Conservation (phyloP, 1,140 invertebrate genomes). For the Caenorhabditis latens region DNA sequence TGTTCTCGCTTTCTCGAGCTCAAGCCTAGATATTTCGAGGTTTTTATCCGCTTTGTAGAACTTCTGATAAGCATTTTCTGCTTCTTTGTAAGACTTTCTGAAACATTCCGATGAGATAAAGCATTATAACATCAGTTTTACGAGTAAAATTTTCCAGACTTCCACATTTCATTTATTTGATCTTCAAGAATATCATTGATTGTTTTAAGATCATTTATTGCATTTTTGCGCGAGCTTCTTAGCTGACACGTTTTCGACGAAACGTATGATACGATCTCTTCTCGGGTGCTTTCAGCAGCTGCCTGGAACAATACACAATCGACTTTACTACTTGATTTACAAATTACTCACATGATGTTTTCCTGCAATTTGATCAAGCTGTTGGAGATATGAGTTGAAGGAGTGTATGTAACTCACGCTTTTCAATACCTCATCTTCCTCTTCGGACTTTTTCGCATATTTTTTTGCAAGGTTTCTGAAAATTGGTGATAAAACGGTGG, state of each 20-base stretch:
- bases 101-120: background rate
- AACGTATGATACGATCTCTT: constrained; percentile 1
- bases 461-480: constrained; percentile 29
- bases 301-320: background rate
- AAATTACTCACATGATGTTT: background rate
- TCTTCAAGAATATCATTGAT: constrained; percentile 10
- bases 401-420: background rate
- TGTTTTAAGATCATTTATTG: constrained; percentile 25
- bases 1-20: constrained; percentile 18
- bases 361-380: constrained; percentile 27
- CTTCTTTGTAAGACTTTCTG: constrained; percentile 27
- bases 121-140: background rate
- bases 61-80: constrained; percentile 35
- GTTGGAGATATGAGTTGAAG: constrained; percentile 15
- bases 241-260: constrained; percentile 28
- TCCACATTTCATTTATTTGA: constrained; percentile 43
- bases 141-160: constrained; percentile 17
- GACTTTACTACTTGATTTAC: background rate
- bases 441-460: constrained; percentile 37
- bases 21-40: constrained; percentile 1
- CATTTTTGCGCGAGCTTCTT: constrained; percentile 28
- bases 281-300: constrained; percentile 6
- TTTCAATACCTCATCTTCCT: constrained; percentile 27
- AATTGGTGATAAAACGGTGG: background rate
- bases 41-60: constrained; percentile 46